These are phyloP conservation scores for Eretmochelys imbricata DNA, from an alignment of 2,113 vertebrate species.

Conservation along the genomic window DNA sequence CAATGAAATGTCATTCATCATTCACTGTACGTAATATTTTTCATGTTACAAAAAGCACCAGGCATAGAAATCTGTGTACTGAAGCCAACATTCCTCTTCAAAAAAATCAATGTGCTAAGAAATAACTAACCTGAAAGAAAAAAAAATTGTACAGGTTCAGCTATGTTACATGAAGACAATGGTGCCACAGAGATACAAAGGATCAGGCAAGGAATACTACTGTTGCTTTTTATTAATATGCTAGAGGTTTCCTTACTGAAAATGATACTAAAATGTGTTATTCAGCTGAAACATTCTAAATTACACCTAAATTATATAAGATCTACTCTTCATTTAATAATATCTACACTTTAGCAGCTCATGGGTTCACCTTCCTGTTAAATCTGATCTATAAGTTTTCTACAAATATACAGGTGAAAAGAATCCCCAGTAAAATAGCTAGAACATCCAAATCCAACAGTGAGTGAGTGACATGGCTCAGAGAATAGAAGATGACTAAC, in stretches of 20 bases:
- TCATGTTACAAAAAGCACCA: not conserved
- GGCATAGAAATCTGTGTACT: slow-evolving; percentile 25
- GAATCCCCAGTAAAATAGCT: not conserved
- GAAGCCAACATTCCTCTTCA: slow-evolving; percentile 46
- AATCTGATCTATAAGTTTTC: not conserved
- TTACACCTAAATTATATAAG: not conserved
- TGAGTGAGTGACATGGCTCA: not conserved
- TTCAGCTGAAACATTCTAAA: not conserved
- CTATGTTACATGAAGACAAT: not conserved
- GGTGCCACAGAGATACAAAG: not conserved
- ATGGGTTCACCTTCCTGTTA: not conserved
- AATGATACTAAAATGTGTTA: not conserved
- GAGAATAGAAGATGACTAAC: not conserved
- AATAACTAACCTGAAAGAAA: slow-evolving; percentile 64
- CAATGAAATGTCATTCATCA: slow-evolving; percentile 34
- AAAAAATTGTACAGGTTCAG: slow-evolving; percentile 34
- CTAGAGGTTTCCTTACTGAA: slow-evolving; percentile 1
- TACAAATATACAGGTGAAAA: not conserved
- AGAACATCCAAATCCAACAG: not conserved
- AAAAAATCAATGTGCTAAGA: slow-evolving; percentile 54
- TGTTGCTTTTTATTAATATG: not conserved
- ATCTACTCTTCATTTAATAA: not conserved
- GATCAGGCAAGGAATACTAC: slow-evolving; percentile 7
- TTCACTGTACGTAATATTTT: not conserved
- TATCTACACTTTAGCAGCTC: not conserved